Conservation (phyloP, 2,113 vertebrate genomes). For the Cercopithecus mona region DNA sequence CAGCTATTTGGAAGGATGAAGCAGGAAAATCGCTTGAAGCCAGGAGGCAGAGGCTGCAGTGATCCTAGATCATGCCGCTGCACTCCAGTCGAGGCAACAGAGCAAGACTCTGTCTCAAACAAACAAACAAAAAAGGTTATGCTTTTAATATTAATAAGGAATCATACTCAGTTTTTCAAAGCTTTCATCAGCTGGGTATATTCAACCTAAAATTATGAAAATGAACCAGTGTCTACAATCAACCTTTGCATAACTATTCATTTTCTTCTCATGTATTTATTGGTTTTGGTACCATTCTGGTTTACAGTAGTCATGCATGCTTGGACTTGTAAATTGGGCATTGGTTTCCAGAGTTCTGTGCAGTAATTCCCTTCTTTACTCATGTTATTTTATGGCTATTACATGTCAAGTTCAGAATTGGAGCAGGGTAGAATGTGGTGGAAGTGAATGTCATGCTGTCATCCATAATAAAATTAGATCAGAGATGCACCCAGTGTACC, state of each 20-base stretch:
- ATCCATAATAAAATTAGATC: not conserved
- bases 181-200: not conserved
- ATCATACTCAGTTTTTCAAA: not conserved
- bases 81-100: no score
- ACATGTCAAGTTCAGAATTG: not conserved
- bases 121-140: not conserved
- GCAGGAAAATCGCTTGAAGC: no score
- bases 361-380: not conserved
- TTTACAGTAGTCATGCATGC: not conserved
- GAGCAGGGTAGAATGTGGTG: not conserved
- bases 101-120: no score
- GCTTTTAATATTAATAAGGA: constrained; percentile 27
- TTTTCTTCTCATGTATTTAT: not conserved
- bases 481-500: not conserved
- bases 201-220: constrained; percentile 3
- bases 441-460: not conserved
- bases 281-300: not conserved
- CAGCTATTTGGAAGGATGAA: no score
- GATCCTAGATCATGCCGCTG: no score
- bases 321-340: not conserved
- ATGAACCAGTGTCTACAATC: not conserved
- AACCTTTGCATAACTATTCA: not conserved
- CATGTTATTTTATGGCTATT: not conserved
- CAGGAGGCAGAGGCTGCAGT: no score
- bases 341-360: not conserved